phyloP scores from a whole-genome alignment of 2,113 vertebrate genomes.

The Trematomus loennbergii region DNA sequence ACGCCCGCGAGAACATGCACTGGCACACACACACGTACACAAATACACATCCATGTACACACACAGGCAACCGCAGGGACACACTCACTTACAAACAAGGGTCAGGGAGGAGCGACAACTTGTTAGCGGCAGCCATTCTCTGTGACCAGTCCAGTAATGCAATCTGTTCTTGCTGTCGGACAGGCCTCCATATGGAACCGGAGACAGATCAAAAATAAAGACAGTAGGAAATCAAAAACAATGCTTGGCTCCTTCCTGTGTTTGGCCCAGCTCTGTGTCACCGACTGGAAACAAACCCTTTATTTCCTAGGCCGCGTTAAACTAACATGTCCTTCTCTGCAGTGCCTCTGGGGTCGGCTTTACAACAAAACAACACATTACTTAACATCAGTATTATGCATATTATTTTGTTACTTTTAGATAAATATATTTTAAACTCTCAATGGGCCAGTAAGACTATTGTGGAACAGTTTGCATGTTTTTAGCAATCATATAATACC shows the following conservation, averaged over 20 bases:
- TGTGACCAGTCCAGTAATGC: slow-evolving; percentile 64
- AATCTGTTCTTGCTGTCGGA: slow-evolving; percentile 63
- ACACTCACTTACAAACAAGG: slow-evolving; percentile 41
- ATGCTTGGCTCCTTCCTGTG: slow-evolving; percentile 30
- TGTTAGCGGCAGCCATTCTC: slow-evolving; percentile 67
- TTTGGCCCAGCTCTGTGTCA: slow-evolving; percentile 37
- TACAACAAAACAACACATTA: neutral
- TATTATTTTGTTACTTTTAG: neutral
- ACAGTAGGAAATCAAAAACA: slow-evolving; percentile 59
- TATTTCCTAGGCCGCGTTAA: slow-evolving; percentile 24
- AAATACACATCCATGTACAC: slow-evolving; percentile 12
- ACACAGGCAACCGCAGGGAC: neutral
- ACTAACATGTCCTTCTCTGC: neutral
- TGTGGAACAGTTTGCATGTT: neutral
- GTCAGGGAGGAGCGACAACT: slow-evolving; percentile 63
- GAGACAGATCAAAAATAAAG: slow-evolving; percentile 58
- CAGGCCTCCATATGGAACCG: slow-evolving; percentile 46
- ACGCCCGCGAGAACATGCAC: slow-evolving; percentile 18
- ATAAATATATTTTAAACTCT: neutral
- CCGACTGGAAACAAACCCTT: slow-evolving; percentile 17
- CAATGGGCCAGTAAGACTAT: neutral
- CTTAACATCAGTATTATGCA: neutral
- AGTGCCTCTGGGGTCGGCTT: neutral
- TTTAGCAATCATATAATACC: neutral
- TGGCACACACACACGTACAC: slow-evolving; percentile 10